Conservation (phyloP, 2,113 vertebrate species). For the Glareola pratincola region DNA sequence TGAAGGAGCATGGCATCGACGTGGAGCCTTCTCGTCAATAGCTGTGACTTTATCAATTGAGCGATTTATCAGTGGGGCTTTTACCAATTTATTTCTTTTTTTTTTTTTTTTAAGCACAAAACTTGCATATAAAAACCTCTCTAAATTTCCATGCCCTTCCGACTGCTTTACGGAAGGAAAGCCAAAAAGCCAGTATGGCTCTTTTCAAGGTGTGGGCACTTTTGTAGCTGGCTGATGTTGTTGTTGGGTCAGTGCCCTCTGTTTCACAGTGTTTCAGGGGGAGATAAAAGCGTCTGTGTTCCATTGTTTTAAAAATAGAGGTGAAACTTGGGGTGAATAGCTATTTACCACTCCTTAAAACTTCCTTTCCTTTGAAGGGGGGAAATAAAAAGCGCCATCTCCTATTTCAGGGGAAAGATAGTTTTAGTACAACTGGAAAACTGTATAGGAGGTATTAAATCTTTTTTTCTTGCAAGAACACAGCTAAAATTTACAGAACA, state of each 20-base stretch:
- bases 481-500: neutral
- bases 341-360: neutral
- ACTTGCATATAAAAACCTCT: neutral
- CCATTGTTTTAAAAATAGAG: neutral
- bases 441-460: neutral
- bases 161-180: neutral
- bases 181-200: neutral
- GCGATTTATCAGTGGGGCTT: neutral
- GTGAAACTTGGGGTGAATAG: neutral
- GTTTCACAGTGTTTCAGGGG: neutral
- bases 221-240: neutral
- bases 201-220: neutral
- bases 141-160: neutral
- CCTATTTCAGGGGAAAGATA: neutral
- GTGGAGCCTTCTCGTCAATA: neutral
- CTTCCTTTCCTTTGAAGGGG: neutral
- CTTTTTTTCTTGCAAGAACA: neutral
- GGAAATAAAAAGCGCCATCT: neutral
- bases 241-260: neutral
- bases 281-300: too few species aligned
- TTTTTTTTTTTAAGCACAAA: neutral
- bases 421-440: neutral
- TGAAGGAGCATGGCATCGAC: neutral
- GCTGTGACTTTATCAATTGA: neutral
- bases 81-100: neutral